Evolutionary conservation across 2,797 vertebrate species (phyloP), one percentile per base, ranked within the genome.

Genomic region (Galago senegalensis): DNA sequence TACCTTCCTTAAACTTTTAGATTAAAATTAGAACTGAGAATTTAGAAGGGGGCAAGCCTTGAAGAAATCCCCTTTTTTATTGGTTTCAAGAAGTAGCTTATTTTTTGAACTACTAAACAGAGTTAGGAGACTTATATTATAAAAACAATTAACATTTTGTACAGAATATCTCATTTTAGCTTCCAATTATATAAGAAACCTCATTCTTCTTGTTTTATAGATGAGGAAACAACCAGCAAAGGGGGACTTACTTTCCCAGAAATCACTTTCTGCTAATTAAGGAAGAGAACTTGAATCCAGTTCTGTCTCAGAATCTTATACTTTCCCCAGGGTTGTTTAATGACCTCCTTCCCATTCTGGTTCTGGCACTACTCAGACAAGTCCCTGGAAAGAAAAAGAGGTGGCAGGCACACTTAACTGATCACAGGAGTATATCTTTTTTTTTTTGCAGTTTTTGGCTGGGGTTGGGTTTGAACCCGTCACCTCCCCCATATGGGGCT

Each of bases 1-100:
- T 31, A 65, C 27, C 69, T 87, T 60, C 77, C 58, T 85, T 91
- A 81, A 95, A 88, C 73, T 43, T 95, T 89, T 60, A 80, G 4
- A 87, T 37, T 81, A 93, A 94, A 94, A 93, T 23, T 76, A 93
- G 83, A 93, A 91, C 72, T 70, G 89, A 87, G 87, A 83, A 49
- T 85, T 95, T 94, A 83, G 92, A 88, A 94, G 72, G 87, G 43
- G 43, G 43, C 43, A 81, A 88, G 13, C 2, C 29, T 80, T 75
- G 25, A 93, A 49, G 77, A 96, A 77, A 93, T 84, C 60, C 53
- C 65, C 53, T 7, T 58, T 65, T 91, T 88, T 56, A 25, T 91
- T 86, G 43, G 20, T 70, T 88, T 89, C 23, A 76, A 63, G n/a
- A 87, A 79, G 65, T 27, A 84, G 21, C 25, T 89, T 92, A 79